Conservation (phyloP, 2,113 vertebrate genomes). For the Scatophagus argus region DNA sequence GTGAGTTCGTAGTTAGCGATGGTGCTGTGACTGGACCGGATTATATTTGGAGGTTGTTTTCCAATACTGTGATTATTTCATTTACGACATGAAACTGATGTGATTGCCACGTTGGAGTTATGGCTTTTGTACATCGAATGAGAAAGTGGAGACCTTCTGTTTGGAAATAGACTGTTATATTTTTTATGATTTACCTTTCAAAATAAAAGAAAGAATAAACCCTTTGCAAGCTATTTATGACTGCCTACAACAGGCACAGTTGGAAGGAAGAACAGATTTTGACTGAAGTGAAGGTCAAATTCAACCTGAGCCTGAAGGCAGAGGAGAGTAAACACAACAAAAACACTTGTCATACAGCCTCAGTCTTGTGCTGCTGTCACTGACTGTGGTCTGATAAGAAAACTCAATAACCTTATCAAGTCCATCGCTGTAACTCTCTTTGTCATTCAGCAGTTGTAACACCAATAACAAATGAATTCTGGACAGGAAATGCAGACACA, state of each 20-base stretch:
- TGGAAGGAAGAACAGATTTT: not conserved
- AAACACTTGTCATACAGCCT: not conserved
- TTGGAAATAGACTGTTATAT: not conserved
- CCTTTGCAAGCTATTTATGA: not conserved
- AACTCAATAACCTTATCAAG: constrained; percentile 19
- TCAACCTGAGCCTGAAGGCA: not conserved
- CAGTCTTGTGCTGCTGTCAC: not conserved
- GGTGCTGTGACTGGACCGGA: not conserved
- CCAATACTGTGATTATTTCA: not conserved
- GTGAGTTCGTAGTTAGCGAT: not conserved
- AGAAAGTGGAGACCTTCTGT: not conserved
- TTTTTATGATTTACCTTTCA: not conserved
- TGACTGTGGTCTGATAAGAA: not conserved
- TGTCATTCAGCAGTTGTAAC: not conserved
- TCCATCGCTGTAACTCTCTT: not conserved
- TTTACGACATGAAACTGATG: not conserved
- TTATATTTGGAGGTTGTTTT: not conserved
- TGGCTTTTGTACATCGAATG: not conserved
- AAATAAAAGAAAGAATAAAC: not conserved
- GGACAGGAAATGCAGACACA: not conserved
- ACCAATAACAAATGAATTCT: not conserved
- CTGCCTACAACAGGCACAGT: not conserved
- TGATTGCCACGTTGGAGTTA: not conserved
- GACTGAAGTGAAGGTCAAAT: not conserved
- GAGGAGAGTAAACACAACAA: constrained; percentile 15